Base-by-base conservation (phyloP, 2,113 vertebrate genomes). In the Mastomys natalensis region DNA sequence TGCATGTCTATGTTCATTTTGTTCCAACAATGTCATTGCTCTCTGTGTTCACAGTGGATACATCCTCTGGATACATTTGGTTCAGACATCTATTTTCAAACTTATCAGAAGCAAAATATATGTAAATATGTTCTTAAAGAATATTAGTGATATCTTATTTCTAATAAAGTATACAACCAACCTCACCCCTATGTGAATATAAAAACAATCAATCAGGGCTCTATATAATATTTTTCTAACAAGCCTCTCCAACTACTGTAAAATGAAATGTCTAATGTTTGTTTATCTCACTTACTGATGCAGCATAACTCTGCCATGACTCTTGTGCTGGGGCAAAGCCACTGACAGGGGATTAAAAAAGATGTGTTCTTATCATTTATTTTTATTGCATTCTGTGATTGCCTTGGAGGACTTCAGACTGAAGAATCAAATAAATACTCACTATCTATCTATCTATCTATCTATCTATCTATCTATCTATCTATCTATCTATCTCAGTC, bases 301-400 rank as follows among this genome's bases (percentile, higher is more conserved):
- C 3, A 7, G 37, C 89, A 24, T 82, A 87, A 90, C 62, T 60
- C 84, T 91, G 1, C 17, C 8, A 9, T 73, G 68, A 29, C 58
- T 86, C 51, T n/a, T 24, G 37, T 24, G 26, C 11, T 5, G 62
- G 87, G 19, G 53, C 86, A 78, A 51, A 90, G 2, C 7, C 13
- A 43, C 34, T 66, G 48, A 92, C 26, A 91, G 64, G 40, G 77
- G 16, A 66, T 55, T 94, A 77, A 74, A 90, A 29, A 89, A 94
- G 89, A 62, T 66, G 13, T 37, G 45, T 91, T 48, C 24, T 86
- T 7, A 43, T 22, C 9, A 66, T 68, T 29, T 53, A 34, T 68
- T 21, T 53, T 51, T n/a, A 40, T 82, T 24, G 60, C 7, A 16
- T 74, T 21, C 40, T 16, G 76, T 78, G 22, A 73, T 3, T 58